Evolutionary conservation across 2,113 vertebrate genomes (phyloP).

Genomic region (Oostethus manadensis): DNA sequence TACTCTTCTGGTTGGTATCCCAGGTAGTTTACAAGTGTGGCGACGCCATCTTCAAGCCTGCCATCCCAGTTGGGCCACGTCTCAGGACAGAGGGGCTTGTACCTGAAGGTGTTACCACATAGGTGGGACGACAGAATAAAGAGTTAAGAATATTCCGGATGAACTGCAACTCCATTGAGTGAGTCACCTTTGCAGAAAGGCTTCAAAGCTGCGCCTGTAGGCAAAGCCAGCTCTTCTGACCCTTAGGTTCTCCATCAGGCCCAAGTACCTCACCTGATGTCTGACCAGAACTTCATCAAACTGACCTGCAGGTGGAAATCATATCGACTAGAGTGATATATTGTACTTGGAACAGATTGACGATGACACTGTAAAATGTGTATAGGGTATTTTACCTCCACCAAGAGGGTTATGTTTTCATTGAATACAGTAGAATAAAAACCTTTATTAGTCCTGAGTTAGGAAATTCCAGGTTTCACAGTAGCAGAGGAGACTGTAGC

Average conservation of each 20-base stretch:
- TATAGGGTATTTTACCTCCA: not conserved
- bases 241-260: conserved; percentile 94
- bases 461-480: no score
- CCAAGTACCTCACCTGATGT: conserved; percentile 96
- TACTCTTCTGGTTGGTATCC: conserved; percentile 93
- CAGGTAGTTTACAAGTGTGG: conserved; percentile 83
- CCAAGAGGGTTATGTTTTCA: not conserved
- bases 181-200: conserved; percentile 85
- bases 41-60: conserved; percentile 82
- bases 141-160: not conserved
- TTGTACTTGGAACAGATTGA: not conserved
- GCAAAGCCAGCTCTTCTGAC: conserved; percentile 95
- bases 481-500: no score
- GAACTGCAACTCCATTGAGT: not conserved
- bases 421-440: no score
- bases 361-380: no score
- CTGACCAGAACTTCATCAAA: conserved; percentile 94
- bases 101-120: conserved; percentile 65
- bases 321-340: not conserved
- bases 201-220: conserved; percentile 88
- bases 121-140: conserved; percentile 2
- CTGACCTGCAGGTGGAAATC: conserved; percentile 67
- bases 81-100: conserved; percentile 92
- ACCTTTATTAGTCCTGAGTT: no score
- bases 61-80: conserved; percentile 93